These are phyloP conservation scores for Cheiracanthium punctorium DNA, from an alignment of 2,888 invertebrate species.

Conservation along the genomic window DNA sequence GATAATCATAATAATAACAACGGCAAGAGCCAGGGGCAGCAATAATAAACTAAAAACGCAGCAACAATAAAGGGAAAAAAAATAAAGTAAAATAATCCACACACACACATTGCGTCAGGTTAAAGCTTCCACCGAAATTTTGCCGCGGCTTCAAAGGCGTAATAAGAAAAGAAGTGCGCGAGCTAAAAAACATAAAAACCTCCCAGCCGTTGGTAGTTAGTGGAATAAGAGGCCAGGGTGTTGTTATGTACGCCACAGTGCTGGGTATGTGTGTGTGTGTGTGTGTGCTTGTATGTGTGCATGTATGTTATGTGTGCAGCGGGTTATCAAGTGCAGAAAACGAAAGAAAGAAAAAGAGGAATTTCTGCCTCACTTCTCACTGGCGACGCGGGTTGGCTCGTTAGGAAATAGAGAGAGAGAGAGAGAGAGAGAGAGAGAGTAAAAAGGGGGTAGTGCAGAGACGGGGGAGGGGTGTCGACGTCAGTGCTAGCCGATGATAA, in stretches of 20 bases:
- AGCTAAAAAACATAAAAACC: conserved; percentile 17
- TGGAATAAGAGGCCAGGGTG: conserved; percentile 66
- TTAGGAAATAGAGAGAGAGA: conserved; percentile 42
- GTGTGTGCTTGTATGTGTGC: conserved; percentile 35
- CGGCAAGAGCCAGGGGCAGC: conserved; percentile 8
- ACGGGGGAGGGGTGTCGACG: conserved; percentile 17
- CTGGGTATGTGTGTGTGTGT: conserved; percentile 32
- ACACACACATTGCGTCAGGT: conserved; percentile 23
- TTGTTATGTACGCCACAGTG: conserved; percentile 59
- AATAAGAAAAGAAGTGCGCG: conserved; percentile 46
- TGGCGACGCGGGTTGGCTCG: conserved; percentile 61
- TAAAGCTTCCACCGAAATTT: conserved; percentile 30
- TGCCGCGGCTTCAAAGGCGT: conserved; percentile 47
- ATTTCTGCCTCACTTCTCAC: conserved; percentile 58
- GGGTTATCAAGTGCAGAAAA: conserved; percentile 59
- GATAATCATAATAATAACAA: conserved; percentile 21
- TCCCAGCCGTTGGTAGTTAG: conserved; percentile 53
- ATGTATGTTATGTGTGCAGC: no score
- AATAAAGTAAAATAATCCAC: no score
- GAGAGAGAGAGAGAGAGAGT: conserved; percentile 6
- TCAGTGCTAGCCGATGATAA: conserved; percentile 67
- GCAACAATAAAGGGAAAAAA: conserved; percentile 16
- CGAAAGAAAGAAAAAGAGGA: conserved; percentile 32
- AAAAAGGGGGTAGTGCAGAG: no score
- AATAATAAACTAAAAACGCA: conserved; percentile 16